Conservation (phyloP, 2,797 vertebrate genomes). For the Tachyglossus aculeatus region DNA sequence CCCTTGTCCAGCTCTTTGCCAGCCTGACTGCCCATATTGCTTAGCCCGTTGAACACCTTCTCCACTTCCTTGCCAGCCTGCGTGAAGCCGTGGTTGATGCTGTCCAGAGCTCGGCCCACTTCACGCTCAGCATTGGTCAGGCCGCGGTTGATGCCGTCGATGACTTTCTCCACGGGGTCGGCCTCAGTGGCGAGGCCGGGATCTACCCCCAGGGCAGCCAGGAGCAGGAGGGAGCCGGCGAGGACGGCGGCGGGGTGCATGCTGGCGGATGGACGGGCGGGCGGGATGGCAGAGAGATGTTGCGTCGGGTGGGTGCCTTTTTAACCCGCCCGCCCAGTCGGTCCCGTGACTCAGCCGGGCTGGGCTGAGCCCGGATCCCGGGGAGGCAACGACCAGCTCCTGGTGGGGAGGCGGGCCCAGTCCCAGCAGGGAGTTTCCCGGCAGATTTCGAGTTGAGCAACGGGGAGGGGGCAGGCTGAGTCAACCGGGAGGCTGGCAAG, state of each 20-base stretch:
- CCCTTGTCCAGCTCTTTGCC: constrained; percentile 50
- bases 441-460: constrained; percentile 55
- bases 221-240: constrained; percentile 40
- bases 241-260: constrained; percentile 37
- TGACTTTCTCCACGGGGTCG: constrained; percentile 54
- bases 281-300: constrained; percentile 43
- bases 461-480: too few relatives aligned
- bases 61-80: constrained; percentile 64
- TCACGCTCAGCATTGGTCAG: constrained; percentile 57
- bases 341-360: constrained; percentile 55
- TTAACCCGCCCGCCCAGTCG: constrained; percentile 53
- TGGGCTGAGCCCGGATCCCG: too few relatives aligned
- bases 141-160: constrained; percentile 60
- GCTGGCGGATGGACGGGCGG: constrained; percentile 23
- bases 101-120: constrained; percentile 58
- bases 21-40: constrained; percentile 41
- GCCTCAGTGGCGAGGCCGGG: constrained; percentile 22
- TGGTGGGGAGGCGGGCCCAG: too few relatives aligned
- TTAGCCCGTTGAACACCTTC: constrained; percentile 52
- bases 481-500: constrained; percentile 29
- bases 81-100: constrained; percentile 62
- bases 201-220: constrained; percentile 31
- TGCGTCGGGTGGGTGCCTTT: constrained; percentile 26
- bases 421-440: constrained; percentile 45
- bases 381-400: constrained; percentile 31